Evolutionary conservation across 2,797 vertebrate genomes (phyloP), one percentile per base, ranked within the genome.

Genomic region (Muscicapa comitata): DNA sequence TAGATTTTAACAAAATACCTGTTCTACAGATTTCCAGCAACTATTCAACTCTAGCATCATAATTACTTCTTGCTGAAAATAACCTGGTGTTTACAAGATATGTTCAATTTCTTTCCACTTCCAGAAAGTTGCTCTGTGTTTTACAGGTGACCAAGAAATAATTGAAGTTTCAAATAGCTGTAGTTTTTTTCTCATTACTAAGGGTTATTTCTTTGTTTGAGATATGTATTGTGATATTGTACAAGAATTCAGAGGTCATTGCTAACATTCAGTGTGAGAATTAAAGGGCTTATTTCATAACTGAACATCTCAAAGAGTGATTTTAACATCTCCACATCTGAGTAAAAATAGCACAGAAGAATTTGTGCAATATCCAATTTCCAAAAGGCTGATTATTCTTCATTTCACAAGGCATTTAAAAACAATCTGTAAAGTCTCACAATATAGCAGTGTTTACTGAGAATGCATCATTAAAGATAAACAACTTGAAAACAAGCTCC

Each of bases 401-500:
- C n/a, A 67, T 77, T 86, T 38, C 55, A 57, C 42, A 45, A 73
- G 18, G 31, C 16, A 37, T 74, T 89, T 95, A 38, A 86, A 93
- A 96, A 59, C 50, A 86, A 91, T 59, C 81, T 93, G 66, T 65
- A 79, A 92, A 88, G n/a, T 92, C 89, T 96, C 73, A 92, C 35
- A 93, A 72, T 33, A 80, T 48, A 86, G 48, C 80, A 92, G 58
- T 72, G 80, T 95, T 97, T 97, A 94, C 59, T 47, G 59, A 93
- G 35, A 51, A 70, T 72, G 21, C 31, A 72, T 77, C 37, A 82
- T 75, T 79, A 92, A 93, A 93, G 40, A 76, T 74, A 96, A 97
- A 96, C 95, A 96, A 78, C 87, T 96, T 86, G 73, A 91, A 80
- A 96, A 71, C 38, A 87, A 92, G 48, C 3, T 0, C 58, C 61